Conservation (phyloP, 2,113 vertebrate genomes). For the Physeter macrocephalus region DNA sequence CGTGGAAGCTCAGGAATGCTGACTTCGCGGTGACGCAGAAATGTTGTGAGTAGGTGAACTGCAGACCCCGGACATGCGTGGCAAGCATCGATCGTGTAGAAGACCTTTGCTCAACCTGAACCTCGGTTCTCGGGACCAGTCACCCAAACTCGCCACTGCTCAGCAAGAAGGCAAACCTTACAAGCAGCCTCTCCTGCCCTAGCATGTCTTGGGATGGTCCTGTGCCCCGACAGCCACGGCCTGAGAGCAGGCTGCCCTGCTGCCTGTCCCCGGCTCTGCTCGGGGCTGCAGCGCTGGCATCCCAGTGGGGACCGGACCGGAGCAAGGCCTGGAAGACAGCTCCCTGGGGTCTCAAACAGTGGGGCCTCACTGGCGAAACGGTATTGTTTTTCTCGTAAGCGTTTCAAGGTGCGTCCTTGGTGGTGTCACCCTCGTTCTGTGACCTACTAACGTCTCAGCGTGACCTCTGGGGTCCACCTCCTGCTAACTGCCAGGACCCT, state of each 20-base stretch:
- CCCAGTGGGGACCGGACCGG: accelerated
- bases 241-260: accelerated
- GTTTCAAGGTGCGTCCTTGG: not conserved
- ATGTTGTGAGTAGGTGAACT: no score
- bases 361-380: not conserved
- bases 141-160: not conserved
- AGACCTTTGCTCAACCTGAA: not conserved
- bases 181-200: not conserved
- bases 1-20: accelerated
- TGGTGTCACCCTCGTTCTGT: accelerated
- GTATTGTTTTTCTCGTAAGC: not conserved
- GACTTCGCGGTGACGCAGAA: not conserved
- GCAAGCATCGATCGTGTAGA: accelerated
- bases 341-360: not conserved
- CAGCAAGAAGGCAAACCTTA: not conserved
- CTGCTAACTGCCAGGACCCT: not conserved
- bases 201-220: accelerated
- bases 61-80: no score
- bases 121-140: accelerated
- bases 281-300: accelerated
- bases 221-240: accelerated
- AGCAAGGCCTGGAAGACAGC: accelerated
- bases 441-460: not conserved
- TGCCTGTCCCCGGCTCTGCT: no score
- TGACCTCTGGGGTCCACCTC: accelerated